Evolutionary conservation across 1,140 invertebrate genomes (phyloP).

Genomic region (Drosophila seguyi): DNA sequence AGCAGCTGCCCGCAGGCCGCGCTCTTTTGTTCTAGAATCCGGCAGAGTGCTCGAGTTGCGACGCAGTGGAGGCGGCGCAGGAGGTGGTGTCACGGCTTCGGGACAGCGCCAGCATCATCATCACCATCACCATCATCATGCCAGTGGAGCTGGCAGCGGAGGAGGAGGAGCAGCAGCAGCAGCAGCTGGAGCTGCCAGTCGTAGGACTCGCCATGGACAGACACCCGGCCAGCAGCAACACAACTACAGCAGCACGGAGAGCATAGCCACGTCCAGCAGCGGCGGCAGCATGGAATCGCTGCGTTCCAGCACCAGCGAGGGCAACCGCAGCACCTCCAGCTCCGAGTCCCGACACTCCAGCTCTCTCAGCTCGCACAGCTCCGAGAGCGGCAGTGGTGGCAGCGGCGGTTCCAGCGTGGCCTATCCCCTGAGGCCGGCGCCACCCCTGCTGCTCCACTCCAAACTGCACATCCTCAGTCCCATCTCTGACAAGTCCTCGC

Average conservation of each 20-base stretch:
- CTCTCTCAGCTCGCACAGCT: slow-evolving; percentile 92
- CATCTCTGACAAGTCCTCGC: slow-evolving; percentile 95
- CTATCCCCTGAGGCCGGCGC: slow-evolving; percentile 87
- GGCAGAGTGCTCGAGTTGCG: slow-evolving; percentile 85
- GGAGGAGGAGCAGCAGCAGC: neutral
- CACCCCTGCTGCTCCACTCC: slow-evolving; percentile 89
- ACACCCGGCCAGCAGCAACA: slow-evolving; percentile 58
- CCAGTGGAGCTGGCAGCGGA: neutral
- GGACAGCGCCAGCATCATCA: slow-evolving; percentile 89
- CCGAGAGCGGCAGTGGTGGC: slow-evolving; percentile 88
- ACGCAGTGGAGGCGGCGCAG: slow-evolving; percentile 75
- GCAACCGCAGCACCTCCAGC: slow-evolving; percentile 92
- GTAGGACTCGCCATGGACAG: slow-evolving; percentile 11
- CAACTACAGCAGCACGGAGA: slow-evolving; percentile 94
- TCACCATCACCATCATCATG: slow-evolving; percentile 70
- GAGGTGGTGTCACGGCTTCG: neutral
- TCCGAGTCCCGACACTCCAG: slow-evolving; percentile 92
- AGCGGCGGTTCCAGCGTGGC: slow-evolving; percentile 86
- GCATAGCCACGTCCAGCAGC: slow-evolving; percentile 93
- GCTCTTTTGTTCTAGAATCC: slow-evolving; percentile 82
- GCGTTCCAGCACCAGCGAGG: slow-evolving; percentile 92
- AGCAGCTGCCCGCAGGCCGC: slow-evolving; percentile 46
- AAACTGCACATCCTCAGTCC: slow-evolving; percentile 94
- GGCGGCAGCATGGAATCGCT: slow-evolving; percentile 94
- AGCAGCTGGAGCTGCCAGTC: neutral